Conservation (phyloP, 2,797 vertebrate genomes). For the Hypotaenidia philippensis region DNA sequence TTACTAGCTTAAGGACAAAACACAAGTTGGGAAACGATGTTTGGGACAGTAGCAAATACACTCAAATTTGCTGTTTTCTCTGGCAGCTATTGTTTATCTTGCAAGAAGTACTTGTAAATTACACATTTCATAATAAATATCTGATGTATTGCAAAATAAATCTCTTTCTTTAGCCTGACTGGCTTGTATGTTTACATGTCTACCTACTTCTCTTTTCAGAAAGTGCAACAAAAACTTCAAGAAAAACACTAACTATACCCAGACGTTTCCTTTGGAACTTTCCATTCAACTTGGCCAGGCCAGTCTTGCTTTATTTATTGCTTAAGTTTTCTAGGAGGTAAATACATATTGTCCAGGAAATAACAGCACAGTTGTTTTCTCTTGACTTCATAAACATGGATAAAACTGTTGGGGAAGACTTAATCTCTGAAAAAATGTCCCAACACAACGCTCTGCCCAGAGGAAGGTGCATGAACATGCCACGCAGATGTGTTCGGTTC, state of each 20-base stretch:
- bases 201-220: conserved; percentile 41
- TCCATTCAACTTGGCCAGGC: conserved; percentile 6
- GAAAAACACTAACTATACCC: conserved; percentile 32
- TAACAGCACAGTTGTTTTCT: conserved; percentile 7
- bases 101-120: not conserved
- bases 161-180: conserved; percentile 55
- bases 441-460: not conserved
- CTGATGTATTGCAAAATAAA: conserved; percentile 56
- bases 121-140: conserved; percentile 10
- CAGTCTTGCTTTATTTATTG: conserved; percentile 34
- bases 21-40: not conserved
- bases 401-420: not conserved
- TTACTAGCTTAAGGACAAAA: not conserved
- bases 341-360: conserved; percentile 26
- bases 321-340: conserved; percentile 14
- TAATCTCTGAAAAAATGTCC: not conserved
- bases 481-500: not conserved
- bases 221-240: conserved; percentile 53
- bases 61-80: not conserved
- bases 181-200: conserved; percentile 33
- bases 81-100: not conserved
- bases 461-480: not conserved
- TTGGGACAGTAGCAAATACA: not conserved
- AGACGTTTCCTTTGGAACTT: conserved; percentile 51
- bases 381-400: not conserved